Evolutionary conservation across 2,113 vertebrate genomes (phyloP).

Genomic region (Megaceryle torquata): DNA sequence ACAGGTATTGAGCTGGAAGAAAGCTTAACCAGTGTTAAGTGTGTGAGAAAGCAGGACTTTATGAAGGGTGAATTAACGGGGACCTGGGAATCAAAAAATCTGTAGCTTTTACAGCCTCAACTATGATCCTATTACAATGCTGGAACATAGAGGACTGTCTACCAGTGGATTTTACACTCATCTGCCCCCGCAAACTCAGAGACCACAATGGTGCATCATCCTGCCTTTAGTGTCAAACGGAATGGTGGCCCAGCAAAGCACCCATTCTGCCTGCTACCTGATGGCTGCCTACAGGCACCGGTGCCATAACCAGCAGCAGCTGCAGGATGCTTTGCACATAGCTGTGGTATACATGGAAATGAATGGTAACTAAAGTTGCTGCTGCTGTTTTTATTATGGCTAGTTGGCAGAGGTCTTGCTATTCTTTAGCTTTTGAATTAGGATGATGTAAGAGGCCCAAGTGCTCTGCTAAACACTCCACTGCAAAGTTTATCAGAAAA

Average conservation of each 20-base stretch:
- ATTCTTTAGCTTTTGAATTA: constrained; percentile 61
- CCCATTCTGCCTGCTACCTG: not conserved
- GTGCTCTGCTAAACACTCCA: not conserved
- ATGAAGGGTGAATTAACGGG: not conserved
- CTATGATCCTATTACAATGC: not conserved
- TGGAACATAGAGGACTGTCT: not conserved
- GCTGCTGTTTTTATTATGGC: constrained; percentile 47
- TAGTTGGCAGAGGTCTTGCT: constrained; percentile 1
- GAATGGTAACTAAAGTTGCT: not conserved
- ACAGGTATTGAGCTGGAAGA: not conserved
- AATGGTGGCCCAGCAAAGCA: not conserved
- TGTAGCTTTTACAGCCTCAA: not conserved
- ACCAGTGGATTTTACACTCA: not conserved
- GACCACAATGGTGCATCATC: not conserved
- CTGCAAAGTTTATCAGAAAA: constrained; percentile 13
- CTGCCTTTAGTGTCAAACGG: not conserved
- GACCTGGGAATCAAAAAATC: constrained; percentile 1
- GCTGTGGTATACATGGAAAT: constrained; percentile 13
- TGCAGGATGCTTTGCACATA: not conserved
- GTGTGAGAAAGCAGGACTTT: not conserved
- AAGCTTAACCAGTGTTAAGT: not conserved
- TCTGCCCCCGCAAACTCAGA: not conserved
- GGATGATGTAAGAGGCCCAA: constrained; percentile 33
- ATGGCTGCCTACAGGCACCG: rapidly evolving
- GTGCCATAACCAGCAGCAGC: not conserved